phyloP scores from a whole-genome alignment of 2,888 invertebrate genomes.

The Pegoplata infirma region DNA sequence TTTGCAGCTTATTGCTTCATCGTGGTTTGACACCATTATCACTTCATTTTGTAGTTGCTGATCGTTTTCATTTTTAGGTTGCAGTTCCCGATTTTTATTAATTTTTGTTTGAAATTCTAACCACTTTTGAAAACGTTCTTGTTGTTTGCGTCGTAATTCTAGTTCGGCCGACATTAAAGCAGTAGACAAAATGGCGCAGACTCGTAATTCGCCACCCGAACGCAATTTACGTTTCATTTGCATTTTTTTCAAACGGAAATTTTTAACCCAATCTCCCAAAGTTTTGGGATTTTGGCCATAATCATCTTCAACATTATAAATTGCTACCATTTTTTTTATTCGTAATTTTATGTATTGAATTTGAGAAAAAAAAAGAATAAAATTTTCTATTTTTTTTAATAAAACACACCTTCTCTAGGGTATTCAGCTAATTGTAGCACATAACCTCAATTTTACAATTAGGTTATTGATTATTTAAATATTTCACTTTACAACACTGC shows the following conservation, averaged over 20 bases:
- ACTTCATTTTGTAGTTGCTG: conserved; percentile 3
- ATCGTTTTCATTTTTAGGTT: conserved; percentile 40
- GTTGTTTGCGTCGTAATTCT: conserved; percentile 80
- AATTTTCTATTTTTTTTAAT: conserved; percentile 28
- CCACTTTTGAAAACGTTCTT: conserved; percentile 80
- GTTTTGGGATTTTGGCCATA: conserved; percentile 70
- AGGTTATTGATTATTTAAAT: conserved; percentile 12
- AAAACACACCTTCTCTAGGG: conserved; percentile 41
- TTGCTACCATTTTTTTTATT: conserved; percentile 59
- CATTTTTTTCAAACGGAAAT: conserved; percentile 80
- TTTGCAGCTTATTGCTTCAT: conserved; percentile 65
- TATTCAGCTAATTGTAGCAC: conserved; percentile 23
- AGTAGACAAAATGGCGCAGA: conserved; percentile 80
- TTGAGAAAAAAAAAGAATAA: conserved; percentile 18
- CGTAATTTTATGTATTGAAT: too few relatives aligned
- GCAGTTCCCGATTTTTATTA: conserved; percentile 56
- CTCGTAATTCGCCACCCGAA: conserved; percentile 79
- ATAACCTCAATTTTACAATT: conserved; percentile 45
- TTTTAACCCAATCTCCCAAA: conserved; percentile 80
- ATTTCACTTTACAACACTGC: conserved; percentile 22
- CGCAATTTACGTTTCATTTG: conserved; percentile 78
- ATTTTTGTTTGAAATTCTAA: conserved; percentile 76
- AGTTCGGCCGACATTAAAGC: conserved; percentile 80
- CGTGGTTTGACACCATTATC: conserved; percentile 21
- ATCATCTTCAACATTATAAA: conserved; percentile 61